Evolutionary conservation across 2,888 invertebrate species (phyloP), one percentile per base, ranked within the genome.

Genomic region (Polyommatus icarus): DNA sequence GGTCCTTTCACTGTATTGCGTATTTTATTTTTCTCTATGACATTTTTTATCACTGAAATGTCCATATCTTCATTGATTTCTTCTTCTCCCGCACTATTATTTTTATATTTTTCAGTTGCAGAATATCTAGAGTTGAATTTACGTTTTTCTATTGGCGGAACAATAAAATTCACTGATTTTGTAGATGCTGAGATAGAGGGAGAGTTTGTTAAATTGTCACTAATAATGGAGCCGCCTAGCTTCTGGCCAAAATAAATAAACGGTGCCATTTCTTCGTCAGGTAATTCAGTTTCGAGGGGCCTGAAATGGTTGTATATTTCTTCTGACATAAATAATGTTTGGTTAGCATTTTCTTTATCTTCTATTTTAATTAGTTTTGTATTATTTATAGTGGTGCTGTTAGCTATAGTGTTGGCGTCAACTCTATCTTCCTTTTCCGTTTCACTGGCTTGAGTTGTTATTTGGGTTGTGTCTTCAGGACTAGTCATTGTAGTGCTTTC

Each of bases 221-320:
- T 91, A 24, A 94, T 89, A 20, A 84, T 83, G 79, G 84, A 89
- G 1, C 92, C 90, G 12, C 89, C 92, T 71, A 94, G 84, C 85
- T 96, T 96, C 84, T 96, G 95, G 0, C 97, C 97, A 85, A 97
- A 97, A 84, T 95, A 96, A 78, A 96, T 91, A 87, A 96, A 97
- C 15, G 96, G 96, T 76, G 95, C 95, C 92, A 96, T 95, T 83
- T 96, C 96, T 86, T 96, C 96, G 71, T 94, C 94, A 0, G 95
- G 95, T 78, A 96, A 88, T 82, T 96, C 95, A 40, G 94, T 90
- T 84, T 96, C 96, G 59, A 96, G 90, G 0, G 96, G 96, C 59
- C 95, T 88, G 82, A 96, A 96, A 82, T 96, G 95, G 82, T 96
- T 96, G 83, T 96, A 96, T 78, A 96, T 88, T 78, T 95, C 95